Conservation (phyloP, 2,113 vertebrate genomes). For the Rhineura floridana region DNA sequence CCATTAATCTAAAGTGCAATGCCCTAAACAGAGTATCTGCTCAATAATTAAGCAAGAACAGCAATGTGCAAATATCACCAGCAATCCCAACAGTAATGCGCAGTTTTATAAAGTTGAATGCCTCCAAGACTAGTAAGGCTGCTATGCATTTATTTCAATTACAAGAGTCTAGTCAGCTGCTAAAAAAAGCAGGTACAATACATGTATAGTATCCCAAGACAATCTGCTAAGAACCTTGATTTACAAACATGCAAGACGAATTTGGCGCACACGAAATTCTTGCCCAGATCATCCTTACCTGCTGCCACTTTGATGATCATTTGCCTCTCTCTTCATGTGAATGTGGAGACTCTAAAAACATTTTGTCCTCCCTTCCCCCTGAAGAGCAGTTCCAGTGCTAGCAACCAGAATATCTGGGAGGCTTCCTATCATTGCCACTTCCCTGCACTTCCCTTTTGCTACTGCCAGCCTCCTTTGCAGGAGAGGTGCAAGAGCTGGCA, state of each 20-base stretch:
- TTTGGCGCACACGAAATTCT: neutral
- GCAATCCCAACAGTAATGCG: neutral
- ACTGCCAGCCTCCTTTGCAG: too few species aligned
- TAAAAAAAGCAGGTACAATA: neutral
- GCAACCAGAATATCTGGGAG: neutral
- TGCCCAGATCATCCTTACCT: neutral
- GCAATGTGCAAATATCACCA: neutral
- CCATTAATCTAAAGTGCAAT: neutral
- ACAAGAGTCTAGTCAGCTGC: neutral
- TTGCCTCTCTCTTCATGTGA: neutral
- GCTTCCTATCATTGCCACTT: too few species aligned
- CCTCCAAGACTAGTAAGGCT: neutral
- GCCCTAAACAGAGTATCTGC: neutral
- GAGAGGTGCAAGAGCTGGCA: too few species aligned
- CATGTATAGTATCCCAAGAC: neutral
- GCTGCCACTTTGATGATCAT: neutral
- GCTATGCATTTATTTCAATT: neutral
- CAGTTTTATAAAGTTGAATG: neutral
- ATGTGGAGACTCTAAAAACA: neutral
- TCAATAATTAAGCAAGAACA: neutral
- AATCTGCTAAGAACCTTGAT: neutral
- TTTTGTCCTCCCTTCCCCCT: neutral
- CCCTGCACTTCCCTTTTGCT: too few species aligned
- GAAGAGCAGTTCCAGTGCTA: too few species aligned
- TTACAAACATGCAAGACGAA: neutral